Evolutionary conservation across 2,888 invertebrate genomes (phyloP).

Genomic region (Actias luna): DNA sequence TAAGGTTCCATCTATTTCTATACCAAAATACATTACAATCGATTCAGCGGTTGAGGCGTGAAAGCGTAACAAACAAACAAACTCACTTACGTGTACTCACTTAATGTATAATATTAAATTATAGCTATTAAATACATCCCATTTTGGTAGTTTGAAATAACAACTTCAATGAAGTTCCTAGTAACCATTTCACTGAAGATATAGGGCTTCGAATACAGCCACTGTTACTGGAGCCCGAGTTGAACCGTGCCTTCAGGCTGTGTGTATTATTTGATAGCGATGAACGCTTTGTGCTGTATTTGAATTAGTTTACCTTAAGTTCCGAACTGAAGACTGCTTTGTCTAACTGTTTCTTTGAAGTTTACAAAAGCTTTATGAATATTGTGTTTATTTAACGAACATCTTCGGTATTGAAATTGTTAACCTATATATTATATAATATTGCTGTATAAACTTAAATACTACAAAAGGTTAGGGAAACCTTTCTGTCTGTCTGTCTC

Average conservation of each 20-base stretch:
- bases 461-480: too few species aligned
- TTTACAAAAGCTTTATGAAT: not conserved
- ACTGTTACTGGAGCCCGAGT: not conserved
- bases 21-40: too few species aligned
- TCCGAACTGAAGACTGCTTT: not conserved
- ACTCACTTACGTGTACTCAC: too few species aligned
- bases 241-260: not conserved
- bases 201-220: not conserved
- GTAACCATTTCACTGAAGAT: not conserved
- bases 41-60: too few species aligned
- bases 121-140: too few species aligned
- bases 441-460: too few species aligned
- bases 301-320: not conserved
- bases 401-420: not conserved
- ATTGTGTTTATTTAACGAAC: not conserved
- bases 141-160: not conserved
- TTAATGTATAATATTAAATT: too few species aligned
- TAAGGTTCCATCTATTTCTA: too few species aligned
- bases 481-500: too few species aligned
- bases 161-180: not conserved
- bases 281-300: not conserved
- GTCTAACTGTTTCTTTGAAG: not conserved
- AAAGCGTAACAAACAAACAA: too few species aligned
- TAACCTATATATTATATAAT: not conserved
- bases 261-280: not conserved